These are phyloP conservation scores for Hypselothyrea guttata DNA, from an alignment of 2,888 invertebrate genomes.

Conservation along the genomic window DNA sequence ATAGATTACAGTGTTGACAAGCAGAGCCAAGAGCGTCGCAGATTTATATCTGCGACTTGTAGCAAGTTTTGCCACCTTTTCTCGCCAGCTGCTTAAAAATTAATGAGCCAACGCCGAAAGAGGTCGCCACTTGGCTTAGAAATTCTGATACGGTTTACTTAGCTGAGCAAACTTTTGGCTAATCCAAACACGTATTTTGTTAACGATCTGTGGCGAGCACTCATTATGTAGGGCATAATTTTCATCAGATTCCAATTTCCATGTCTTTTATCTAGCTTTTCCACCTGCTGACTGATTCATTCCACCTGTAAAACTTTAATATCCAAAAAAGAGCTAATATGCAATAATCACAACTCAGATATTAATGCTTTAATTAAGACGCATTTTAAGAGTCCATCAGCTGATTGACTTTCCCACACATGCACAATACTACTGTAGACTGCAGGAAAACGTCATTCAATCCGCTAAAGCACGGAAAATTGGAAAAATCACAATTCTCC, in stretches of 20 bases:
- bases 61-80: constrained; percentile 56
- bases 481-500: constrained; percentile 16
- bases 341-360: background rate
- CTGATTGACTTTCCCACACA: background rate
- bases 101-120: constrained; percentile 46
- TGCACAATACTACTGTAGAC: too few species aligned
- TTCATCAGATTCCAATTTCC: too few species aligned
- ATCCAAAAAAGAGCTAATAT: too few species aligned
- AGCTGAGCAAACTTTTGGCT: constrained; percentile 1
- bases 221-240: background rate
- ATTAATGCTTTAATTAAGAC: background rate
- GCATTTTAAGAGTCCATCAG: background rate
- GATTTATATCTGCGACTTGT: constrained; percentile 37
- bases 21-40: constrained; percentile 7
- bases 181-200: constrained; percentile 27
- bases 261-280: too few species aligned
- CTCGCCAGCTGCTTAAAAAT: constrained; percentile 54
- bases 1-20: constrained; percentile 62
- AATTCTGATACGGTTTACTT: background rate
- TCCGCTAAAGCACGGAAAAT: background rate
- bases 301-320: too few species aligned
- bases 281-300: too few species aligned
- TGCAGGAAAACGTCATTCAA: too few species aligned
- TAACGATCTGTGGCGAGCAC: background rate
- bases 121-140: background rate